Percentiles rank a stretch among this genome's conserved stretches.
Conservation (phyloP, 2,113 vertebrate genomes). For the Etheostoma cragini region DNA sequence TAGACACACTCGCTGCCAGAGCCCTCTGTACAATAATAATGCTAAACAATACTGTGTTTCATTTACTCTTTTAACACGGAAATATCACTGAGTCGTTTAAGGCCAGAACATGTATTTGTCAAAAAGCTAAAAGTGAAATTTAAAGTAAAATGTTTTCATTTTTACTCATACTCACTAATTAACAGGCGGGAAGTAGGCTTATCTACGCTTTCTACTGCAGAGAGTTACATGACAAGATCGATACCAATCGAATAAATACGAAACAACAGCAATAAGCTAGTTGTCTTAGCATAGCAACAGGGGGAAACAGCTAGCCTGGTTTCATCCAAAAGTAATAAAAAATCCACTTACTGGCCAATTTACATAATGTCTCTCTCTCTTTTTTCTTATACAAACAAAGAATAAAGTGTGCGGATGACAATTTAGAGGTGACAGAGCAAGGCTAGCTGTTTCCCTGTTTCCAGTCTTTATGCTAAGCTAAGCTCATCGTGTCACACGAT, state of each 20-base stretch:
- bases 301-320: not conserved
- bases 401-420: not conserved
- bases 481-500: not conserved
- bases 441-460: not conserved
- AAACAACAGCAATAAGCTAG: not conserved
- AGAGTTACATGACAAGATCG: not conserved
- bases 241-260: not conserved
- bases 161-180: not conserved
- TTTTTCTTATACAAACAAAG: not conserved
- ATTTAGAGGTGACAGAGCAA: not conserved
- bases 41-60: constrained; percentile 57
- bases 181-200: not conserved
- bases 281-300: constrained; percentile 16
- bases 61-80: constrained; percentile 51
- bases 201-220: not conserved
- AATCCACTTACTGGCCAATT: not conserved
- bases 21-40: constrained; percentile 55
- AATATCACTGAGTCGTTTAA: constrained; percentile 28
- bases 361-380: not conserved
- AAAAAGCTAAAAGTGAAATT: not conserved
- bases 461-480: not conserved
- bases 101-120: constrained; percentile 44
- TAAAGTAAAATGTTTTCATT: not conserved
- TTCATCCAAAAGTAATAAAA: not conserved
- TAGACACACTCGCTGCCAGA: constrained; percentile 51